Conservation (phyloP, 2,113 vertebrate genomes). For the Albula glossodonta region DNA sequence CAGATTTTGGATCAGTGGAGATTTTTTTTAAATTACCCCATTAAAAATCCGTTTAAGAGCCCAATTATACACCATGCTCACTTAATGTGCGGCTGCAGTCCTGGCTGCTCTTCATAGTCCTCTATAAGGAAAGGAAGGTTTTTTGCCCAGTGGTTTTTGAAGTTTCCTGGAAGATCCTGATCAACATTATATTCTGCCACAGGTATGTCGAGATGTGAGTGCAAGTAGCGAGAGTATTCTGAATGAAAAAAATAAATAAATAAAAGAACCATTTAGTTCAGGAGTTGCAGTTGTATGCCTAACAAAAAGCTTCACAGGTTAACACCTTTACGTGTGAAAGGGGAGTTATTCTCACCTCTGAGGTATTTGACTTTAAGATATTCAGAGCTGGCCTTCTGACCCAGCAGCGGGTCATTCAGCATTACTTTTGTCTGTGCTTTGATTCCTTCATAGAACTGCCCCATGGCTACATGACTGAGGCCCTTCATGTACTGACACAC, state of each 20-base stretch:
- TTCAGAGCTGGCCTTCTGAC: conserved; percentile 94
- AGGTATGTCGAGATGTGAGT: conserved; percentile 90
- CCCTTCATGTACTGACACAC: conserved; percentile 99
- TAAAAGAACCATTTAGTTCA: neutral
- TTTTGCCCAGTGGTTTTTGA: conserved; percentile 98
- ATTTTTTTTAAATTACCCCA: neutral
- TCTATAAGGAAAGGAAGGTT: conserved; percentile 95
- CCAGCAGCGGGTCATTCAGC: conserved; percentile 92
- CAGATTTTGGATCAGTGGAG: no score
- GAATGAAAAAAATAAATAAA: conserved; percentile 25
- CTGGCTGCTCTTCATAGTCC: conserved; percentile 96
- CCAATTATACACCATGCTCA: conserved; percentile 51
- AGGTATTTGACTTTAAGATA: conserved; percentile 98
- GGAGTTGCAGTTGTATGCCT: neutral
- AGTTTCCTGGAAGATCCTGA: conserved; percentile 87
- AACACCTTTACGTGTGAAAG: neutral
- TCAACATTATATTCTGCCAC: conserved; percentile 92
- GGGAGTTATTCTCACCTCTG: conserved; percentile 73
- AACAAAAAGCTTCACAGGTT: neutral
- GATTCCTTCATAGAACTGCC: conserved; percentile 97
- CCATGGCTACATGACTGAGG: conserved; percentile 93
- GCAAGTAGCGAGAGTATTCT: conserved; percentile 97
- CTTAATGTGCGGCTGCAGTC: conserved; percentile 96
- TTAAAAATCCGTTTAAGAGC: neutral
- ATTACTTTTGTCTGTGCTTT: conserved; percentile 98